A percentile compares a stretch with the other conserved stretches of the same genome.
Evolutionary conservation across 2,797 vertebrate genomes (phyloP).

Genomic region (Sebastiscus tertius): DNA sequence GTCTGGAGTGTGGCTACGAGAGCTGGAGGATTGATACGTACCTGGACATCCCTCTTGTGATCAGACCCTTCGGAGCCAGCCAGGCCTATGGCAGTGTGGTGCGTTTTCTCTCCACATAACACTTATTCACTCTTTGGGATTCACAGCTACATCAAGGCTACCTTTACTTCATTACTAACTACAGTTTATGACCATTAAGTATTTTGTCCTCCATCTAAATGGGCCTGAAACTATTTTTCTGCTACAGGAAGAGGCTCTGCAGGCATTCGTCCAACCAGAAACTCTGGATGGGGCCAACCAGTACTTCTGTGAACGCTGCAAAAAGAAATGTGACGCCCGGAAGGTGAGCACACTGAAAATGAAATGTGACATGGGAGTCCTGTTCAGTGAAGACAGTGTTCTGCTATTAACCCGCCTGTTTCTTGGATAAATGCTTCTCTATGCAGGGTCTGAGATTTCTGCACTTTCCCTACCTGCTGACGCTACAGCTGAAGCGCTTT

Average conservation of each 20-base stretch:
- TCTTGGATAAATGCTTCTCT: constrained; percentile 7
- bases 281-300: constrained; percentile 98
- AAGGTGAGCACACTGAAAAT: too few species aligned
- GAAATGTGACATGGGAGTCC: constrained; percentile 86
- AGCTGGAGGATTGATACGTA: constrained; percentile 99
- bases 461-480: constrained; percentile 97
- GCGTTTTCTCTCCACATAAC: constrained; percentile 68
- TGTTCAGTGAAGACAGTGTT: constrained; percentile 14
- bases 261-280: constrained; percentile 98
- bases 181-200: neutral
- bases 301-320: constrained; percentile 98
- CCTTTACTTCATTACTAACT: neutral
- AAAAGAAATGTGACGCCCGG: constrained; percentile 93
- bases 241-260: constrained; percentile 95
- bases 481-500: constrained; percentile 96
- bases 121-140: neutral
- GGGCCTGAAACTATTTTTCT: neutral
- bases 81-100: constrained; percentile 99
- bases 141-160: neutral
- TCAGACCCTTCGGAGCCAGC: constrained; percentile 97
- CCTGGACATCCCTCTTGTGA: constrained; percentile 98
- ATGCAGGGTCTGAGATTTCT: constrained; percentile 94
- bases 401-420: neutral
- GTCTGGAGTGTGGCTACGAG: constrained; percentile 97
- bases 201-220: neutral